Percentiles rank a stretch among this genome's conserved stretches.
These are phyloP conservation scores for Zosterops lateralis DNA, from an alignment of 2,113 vertebrate genomes.

Conservation along the genomic window DNA sequence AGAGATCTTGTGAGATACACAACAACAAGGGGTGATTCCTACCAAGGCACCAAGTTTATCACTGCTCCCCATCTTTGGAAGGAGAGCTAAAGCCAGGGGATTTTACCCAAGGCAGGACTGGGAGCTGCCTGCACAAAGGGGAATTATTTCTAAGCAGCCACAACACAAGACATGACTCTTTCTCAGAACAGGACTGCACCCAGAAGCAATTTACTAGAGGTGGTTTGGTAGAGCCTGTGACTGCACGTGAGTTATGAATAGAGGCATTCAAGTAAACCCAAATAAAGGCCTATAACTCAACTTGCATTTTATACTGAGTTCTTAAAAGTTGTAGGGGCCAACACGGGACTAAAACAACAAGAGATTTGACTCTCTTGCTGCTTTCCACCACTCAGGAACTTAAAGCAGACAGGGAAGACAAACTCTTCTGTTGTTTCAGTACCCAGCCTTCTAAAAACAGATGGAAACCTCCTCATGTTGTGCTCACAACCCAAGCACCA, in stretches of 20 bases:
- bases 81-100: neutral
- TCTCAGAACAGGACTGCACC: neutral
- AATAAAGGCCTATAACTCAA: slow-evolving; percentile 56
- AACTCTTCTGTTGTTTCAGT: slow-evolving; percentile 4
- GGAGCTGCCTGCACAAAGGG: neutral
- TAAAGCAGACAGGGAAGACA: neutral
- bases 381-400: neutral
- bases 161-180: neutral
- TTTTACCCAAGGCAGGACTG: neutral
- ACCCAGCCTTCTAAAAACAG: neutral
- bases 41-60: neutral
- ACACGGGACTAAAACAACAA: slow-evolving; percentile 7
- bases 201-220: slow-evolving; percentile 35
- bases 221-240: neutral
- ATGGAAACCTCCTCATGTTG: neutral
- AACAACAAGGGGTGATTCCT: neutral
- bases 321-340: slow-evolving; percentile 20
- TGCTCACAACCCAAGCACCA: neutral
- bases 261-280: slow-evolving; percentile 50
- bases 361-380: slow-evolving; percentile 2
- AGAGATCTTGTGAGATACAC: neutral
- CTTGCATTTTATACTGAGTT: slow-evolving; percentile 15
- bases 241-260: slow-evolving; percentile 36
- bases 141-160: slow-evolving; percentile 11
- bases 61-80: neutral